These are phyloP conservation scores for Lepidothrix coronata DNA, from an alignment of 2,113 vertebrate genomes.

Conservation along the genomic window DNA sequence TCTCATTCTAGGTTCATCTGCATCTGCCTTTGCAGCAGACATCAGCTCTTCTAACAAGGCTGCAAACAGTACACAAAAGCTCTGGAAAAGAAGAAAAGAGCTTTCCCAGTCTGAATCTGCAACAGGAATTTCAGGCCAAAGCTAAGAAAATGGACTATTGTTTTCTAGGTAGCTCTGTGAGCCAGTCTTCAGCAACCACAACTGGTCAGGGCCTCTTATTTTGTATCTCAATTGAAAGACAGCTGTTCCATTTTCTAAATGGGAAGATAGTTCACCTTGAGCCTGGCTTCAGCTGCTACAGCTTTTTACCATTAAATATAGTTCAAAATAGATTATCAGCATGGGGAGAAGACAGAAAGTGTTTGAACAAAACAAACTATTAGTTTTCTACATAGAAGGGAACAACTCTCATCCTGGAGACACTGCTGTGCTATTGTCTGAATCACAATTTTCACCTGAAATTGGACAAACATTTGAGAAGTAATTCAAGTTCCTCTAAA, in stretches of 20 bases:
- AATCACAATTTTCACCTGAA: constrained; percentile 38
- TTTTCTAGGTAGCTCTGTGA: background rate
- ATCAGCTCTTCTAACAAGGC: background rate
- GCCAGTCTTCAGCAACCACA: background rate
- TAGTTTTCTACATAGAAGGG: constrained; percentile 42
- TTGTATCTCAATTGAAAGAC: background rate
- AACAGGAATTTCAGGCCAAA: background rate
- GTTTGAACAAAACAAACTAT: constrained; percentile 40
- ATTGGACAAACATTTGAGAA: constrained; percentile 11
- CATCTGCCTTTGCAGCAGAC: background rate
- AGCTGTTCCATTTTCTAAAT: constrained; percentile 4
- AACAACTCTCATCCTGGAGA: constrained; percentile 2
- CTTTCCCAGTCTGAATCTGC: background rate
- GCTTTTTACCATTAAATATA: constrained; percentile 26
- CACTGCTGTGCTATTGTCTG: constrained; percentile 47
- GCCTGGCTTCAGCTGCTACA: background rate
- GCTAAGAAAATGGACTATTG: background rate
- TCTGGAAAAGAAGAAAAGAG: background rate
- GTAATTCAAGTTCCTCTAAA: constrained; percentile 27
- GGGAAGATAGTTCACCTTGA: constrained; percentile 1
- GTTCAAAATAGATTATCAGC: constrained; percentile 41
- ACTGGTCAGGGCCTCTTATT: background rate
- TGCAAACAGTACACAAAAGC: background rate
- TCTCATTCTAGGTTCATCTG: background rate
- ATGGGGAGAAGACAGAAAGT: background rate